phyloP scores from a whole-genome alignment of 2,113 vertebrate genomes.

The Pterocles orientalis region DNA sequence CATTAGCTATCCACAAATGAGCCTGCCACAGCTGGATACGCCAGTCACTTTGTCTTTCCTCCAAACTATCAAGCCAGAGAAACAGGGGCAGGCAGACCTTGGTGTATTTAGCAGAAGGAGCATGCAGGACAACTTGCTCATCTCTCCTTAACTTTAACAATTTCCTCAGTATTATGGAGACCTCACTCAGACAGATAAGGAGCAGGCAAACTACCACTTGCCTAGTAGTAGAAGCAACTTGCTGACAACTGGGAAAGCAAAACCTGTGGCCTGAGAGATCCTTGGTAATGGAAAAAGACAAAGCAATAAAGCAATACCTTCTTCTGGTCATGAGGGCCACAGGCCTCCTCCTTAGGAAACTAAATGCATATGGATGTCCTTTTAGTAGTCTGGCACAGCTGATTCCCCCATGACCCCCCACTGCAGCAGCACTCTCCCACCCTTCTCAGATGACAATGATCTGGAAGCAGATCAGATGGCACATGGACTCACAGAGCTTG shows the following conservation, averaged over 20 bases:
- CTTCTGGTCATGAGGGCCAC: not conserved
- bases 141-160: not conserved
- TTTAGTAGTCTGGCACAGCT: not conserved
- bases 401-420: not conserved
- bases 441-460: not conserved
- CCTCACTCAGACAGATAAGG: not conserved
- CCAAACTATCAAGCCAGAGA: not conserved
- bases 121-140: rapidly evolving
- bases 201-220: not conserved
- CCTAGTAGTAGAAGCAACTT: not conserved
- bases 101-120: not conserved
- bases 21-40: not conserved
- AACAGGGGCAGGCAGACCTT: not conserved
- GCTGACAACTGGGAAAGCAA: not conserved
- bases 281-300: not conserved
- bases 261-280: not conserved
- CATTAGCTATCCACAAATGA: not conserved
- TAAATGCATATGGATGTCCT: not conserved
- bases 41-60: not conserved
- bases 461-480: not conserved
- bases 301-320: not conserved
- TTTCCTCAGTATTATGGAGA: not conserved
- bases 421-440: not conserved
- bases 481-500: not conserved
- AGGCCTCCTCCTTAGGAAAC: not conserved